These are phyloP conservation scores for Cydia strobilella DNA, from an alignment of 1,140 invertebrate genomes.

Conservation along the genomic window DNA sequence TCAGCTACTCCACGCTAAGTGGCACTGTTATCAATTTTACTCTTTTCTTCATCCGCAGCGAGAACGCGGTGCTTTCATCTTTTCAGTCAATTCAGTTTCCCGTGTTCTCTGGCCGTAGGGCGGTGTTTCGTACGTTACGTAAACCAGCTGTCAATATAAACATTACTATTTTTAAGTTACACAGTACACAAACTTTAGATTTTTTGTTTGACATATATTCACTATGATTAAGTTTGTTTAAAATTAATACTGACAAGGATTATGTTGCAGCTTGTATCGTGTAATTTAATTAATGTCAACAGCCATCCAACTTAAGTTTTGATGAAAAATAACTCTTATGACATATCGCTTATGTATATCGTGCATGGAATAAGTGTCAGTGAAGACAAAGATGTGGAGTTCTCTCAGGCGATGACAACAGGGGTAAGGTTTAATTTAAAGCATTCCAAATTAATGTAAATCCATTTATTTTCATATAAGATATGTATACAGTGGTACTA, in stretches of 20 bases:
- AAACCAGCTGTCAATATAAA: conserved; percentile 69
- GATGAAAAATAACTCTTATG: conserved; percentile 60
- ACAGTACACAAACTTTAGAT: neutral
- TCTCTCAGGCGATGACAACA: conserved; percentile 69
- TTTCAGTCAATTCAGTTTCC: conserved; percentile 68
- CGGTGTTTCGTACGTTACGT: conserved; percentile 69
- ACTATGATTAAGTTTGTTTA: neutral
- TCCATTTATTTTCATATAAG: too few species aligned
- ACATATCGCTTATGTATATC: conserved; percentile 50
- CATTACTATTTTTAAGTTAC: conserved; percentile 44
- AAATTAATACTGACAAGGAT: neutral
- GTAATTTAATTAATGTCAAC: conserved; percentile 25
- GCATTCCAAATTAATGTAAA: neutral
- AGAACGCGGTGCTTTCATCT: conserved; percentile 5
- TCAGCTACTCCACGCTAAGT: conserved; percentile 28
- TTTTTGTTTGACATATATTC: neutral
- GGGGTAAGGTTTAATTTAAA: conserved; percentile 51
- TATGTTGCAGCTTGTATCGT: neutral
- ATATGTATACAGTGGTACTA: too few species aligned
- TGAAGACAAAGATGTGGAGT: conserved; percentile 64
- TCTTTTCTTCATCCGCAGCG: neutral
- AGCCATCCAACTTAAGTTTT: conserved; percentile 38
- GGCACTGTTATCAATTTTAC: neutral
- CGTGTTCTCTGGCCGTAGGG: conserved; percentile 64
- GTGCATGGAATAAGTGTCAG: conserved; percentile 62